Conservation (phyloP, 2,797 vertebrate genomes). For the Dallia pectoralis region DNA sequence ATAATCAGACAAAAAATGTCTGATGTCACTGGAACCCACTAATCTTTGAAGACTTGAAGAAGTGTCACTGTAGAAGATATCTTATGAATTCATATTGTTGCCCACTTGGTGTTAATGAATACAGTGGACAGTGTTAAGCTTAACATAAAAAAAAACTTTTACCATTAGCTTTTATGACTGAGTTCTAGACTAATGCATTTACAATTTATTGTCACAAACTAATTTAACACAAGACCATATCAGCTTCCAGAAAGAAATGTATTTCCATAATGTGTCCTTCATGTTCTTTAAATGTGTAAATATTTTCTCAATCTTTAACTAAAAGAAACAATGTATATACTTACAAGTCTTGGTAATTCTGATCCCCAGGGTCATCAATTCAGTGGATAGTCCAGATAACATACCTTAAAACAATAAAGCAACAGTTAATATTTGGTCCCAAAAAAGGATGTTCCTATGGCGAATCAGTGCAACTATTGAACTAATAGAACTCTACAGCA, state of each 20-base stretch:
- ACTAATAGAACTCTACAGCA: no score
- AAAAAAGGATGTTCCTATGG: no score
- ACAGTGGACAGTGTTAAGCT: background rate
- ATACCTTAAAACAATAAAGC: constrained; percentile 59
- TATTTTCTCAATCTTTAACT: constrained; percentile 1
- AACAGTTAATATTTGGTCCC: constrained; percentile 11
- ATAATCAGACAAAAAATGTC: no score
- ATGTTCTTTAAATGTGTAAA: background rate
- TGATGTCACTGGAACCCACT: background rate
- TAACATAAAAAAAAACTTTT: background rate
- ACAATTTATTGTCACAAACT: background rate
- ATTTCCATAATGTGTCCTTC: background rate
- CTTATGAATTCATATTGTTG: background rate
- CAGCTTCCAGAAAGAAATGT: background rate
- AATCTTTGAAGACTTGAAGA: background rate
- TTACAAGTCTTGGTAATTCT: constrained; percentile 53
- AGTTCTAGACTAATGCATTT: background rate
- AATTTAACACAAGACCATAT: background rate
- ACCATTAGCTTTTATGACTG: background rate
- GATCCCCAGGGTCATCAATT: constrained; percentile 26
- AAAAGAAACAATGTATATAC: constrained; percentile 44
- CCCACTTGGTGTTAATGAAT: background rate
- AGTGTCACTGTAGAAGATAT: background rate
- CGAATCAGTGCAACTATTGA: no score
- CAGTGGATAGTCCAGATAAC: constrained; percentile 14